Evolutionary conservation across 1,140 invertebrate species (phyloP), one percentile per base, ranked within the genome.

Genomic region (Patella vulgata): DNA sequence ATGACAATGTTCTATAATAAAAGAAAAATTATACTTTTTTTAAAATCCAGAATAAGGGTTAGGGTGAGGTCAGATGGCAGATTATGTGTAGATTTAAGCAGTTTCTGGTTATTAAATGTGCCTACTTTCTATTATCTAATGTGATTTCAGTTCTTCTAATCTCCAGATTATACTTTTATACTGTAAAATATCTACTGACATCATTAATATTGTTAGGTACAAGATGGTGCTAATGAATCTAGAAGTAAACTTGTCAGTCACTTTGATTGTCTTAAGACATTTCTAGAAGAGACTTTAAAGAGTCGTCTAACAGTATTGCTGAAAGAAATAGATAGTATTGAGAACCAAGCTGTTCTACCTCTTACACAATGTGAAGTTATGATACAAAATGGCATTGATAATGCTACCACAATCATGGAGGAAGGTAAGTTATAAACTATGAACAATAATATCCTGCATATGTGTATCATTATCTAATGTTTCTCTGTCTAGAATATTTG

Each of bases 301-400:
- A 56, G 57, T 9, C 59, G 73, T 21, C 47, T 73, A 14, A 40
- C 19, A 30, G 46, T 59, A 33, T 46, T 79, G 33, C 23, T 70
- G 14, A 48, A 59, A 17, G 68, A 79, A 43, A 66, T 79, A 14
- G 69, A 75, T 33, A 63, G 36, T 30, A 69, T 76, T 25, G 65
- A 71, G 9, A 50, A 54, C 17, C 42, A 57, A 14, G 70, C 77
- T 21, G 56, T 75, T 21, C 51, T 56, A 11, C 77, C 77, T 19
- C 51, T 79, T 36, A 59, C 58, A 31, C 60, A 75, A 46, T 74
- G 73, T 68, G 63, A 75, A 40, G 64, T 68, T 19, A 43, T 79
- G 25, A 70, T 79, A 21, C 61, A 71, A 44, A 56, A 75, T n/a
- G 66, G 69, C 36, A 61, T 76, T 12, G 60, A 56, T 23, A 69